phyloP scores from a whole-genome alignment of 2,113 vertebrate species.

The Brachionichthys hirsutus region DNA sequence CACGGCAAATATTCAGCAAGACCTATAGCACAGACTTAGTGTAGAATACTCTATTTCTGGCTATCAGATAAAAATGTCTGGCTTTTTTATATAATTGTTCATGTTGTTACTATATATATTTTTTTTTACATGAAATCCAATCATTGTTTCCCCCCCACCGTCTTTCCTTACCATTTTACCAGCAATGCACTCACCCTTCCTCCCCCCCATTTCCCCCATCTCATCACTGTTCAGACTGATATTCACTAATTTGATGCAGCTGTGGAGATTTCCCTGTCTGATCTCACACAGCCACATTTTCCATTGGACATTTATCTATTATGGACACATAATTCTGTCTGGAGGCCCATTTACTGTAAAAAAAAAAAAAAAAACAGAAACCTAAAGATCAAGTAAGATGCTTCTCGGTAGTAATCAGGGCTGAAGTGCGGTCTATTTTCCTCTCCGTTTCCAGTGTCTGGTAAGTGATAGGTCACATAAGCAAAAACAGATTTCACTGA shows the following conservation, averaged over 20 bases:
- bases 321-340: conserved; percentile 42
- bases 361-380: conserved; percentile 17
- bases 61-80: conserved; percentile 15
- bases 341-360: conserved; percentile 59
- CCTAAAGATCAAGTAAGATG: conserved; percentile 42
- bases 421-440: conserved; percentile 35
- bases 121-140: conserved; percentile 32
- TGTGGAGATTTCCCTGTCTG: conserved; percentile 67
- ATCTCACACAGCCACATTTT: conserved; percentile 62
- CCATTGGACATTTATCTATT: conserved; percentile 67
- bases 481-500: conserved; percentile 45
- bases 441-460: conserved; percentile 25
- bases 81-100: conserved; percentile 16
- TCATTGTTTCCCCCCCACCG: conserved; percentile 7
- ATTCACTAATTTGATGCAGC: conserved; percentile 67
- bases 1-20: no score
- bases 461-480: conserved; percentile 36
- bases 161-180: conserved; percentile 40
- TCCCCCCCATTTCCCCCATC: conserved; percentile 19
- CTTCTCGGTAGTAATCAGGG: conserved; percentile 44
- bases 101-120: conserved; percentile 20
- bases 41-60: background rate
- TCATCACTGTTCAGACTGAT: conserved; percentile 54
- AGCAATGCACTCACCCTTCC: conserved; percentile 35
- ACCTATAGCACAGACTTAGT: no score